A percentile compares a stretch with the other conserved stretches of the same genome.
These are phyloP conservation scores for Zonotrichia leucophrys DNA, from an alignment of 2,113 vertebrate genomes.

Conservation along the genomic window DNA sequence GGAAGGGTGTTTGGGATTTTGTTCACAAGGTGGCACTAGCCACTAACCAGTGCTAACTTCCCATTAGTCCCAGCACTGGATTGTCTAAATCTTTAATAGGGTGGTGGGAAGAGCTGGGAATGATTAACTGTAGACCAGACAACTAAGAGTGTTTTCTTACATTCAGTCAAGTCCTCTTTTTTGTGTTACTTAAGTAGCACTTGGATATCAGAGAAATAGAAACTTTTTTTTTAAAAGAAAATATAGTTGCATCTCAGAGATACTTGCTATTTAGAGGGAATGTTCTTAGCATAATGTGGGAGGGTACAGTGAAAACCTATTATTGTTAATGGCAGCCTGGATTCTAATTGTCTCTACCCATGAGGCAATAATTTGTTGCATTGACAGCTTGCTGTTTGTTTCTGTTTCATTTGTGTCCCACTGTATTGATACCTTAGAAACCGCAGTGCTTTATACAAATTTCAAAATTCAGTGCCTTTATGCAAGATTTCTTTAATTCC, in stretches of 20 bases:
- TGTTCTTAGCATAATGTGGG: not conserved
- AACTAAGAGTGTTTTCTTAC: not conserved
- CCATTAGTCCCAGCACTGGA: not conserved
- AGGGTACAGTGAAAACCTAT: not conserved
- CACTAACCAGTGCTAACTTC: not conserved
- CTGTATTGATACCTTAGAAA: not conserved
- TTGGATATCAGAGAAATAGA: not conserved
- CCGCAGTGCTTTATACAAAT: not conserved
- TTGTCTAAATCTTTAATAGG: not conserved
- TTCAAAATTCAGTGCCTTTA: not conserved
- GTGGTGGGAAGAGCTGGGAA: not conserved
- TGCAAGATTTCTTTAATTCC: not conserved
- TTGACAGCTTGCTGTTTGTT: not conserved
- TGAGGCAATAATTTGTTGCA: not conserved
- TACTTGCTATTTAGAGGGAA: not conserved
- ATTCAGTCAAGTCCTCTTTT: not conserved
- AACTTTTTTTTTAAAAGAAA: not conserved
- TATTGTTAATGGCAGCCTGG: not conserved
- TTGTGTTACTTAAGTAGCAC: not conserved
- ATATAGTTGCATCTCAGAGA: not conserved
- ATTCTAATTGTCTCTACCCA: not conserved
- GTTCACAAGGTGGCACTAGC: conserved; percentile 63
- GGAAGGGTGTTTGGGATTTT: not conserved
- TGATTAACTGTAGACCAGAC: not conserved
- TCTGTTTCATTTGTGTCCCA: not conserved